These are phyloP conservation scores for Standfussiana lucernea DNA, from an alignment of 2,888 invertebrate species.

Conservation along the genomic window DNA sequence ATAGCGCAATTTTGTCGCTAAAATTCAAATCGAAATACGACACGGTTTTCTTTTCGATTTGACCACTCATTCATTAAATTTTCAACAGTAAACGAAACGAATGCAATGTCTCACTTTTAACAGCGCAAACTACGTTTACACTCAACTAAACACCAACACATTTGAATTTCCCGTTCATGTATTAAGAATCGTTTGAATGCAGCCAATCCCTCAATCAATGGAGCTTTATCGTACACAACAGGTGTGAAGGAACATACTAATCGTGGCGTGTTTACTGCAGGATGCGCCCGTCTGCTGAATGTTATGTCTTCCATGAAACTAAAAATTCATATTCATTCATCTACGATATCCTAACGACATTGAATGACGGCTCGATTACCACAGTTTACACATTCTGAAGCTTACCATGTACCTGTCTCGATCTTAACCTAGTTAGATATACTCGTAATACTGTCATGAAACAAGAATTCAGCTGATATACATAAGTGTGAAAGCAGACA, in stretches of 20 bases:
- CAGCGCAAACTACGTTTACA: not conserved
- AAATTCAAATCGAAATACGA: not conserved
- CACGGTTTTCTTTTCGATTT: not conserved
- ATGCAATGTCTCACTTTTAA: not conserved
- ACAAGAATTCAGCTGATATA: not conserved
- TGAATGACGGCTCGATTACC: slow-evolving; percentile 13
- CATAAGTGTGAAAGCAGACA: not conserved
- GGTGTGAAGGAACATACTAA: slow-evolving; percentile 37
- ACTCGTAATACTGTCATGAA: not conserved
- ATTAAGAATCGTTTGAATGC: slow-evolving; percentile 22
- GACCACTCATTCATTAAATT: too few species aligned
- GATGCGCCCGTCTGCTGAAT: slow-evolving; percentile 36
- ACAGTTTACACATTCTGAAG: slow-evolving; percentile 10
- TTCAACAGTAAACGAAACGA: not conserved
- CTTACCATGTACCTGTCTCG: not conserved
- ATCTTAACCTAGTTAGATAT: not conserved
- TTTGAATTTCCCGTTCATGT: not conserved
- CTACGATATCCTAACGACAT: slow-evolving; percentile 13
- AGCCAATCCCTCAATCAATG: slow-evolving; percentile 30
- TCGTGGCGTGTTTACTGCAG: slow-evolving; percentile 28
- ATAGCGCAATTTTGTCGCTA: not conserved
- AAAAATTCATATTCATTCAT: slow-evolving; percentile 33
- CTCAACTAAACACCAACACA: not conserved
- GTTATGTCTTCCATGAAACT: slow-evolving; percentile 42
- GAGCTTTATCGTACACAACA: slow-evolving; percentile 36